Conservation (phyloP, 2,888 invertebrate genomes). For the Gibbula magus region DNA sequence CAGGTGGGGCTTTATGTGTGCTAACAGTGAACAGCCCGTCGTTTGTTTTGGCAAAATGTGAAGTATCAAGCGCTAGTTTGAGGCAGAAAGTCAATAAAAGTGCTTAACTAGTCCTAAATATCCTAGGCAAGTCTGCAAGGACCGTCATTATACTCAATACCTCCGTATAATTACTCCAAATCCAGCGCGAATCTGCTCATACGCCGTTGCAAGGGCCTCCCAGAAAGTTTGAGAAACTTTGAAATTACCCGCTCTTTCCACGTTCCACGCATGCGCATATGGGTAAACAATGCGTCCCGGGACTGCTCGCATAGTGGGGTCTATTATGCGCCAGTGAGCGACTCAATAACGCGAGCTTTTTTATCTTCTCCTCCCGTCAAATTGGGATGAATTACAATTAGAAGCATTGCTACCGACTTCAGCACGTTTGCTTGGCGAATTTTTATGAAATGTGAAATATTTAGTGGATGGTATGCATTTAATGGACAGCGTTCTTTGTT, state of each 20-base stretch:
- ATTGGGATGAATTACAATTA: constrained; percentile 16
- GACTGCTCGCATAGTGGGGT: constrained; percentile 16
- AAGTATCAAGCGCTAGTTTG: constrained; percentile 17
- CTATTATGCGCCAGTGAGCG: constrained; percentile 18
- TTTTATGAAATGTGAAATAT: constrained; percentile 14
- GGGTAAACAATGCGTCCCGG: constrained; percentile 27
- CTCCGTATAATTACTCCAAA: constrained; percentile 25
- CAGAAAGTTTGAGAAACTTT: constrained; percentile 33
- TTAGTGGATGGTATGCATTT: not conserved
- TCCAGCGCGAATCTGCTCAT: constrained; percentile 15
- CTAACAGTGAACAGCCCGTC: constrained; percentile 6
- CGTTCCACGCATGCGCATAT: constrained; percentile 37
- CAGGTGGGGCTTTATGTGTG: constrained; percentile 35
- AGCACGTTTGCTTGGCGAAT: not conserved
- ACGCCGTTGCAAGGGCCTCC: not conserved
- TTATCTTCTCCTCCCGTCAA: constrained; percentile 16
- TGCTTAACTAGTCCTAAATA: constrained; percentile 32
- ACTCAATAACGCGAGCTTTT: constrained; percentile 11
- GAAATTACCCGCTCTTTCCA: constrained; percentile 35
- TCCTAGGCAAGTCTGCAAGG: constrained; percentile 25
- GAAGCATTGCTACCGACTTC: not conserved
- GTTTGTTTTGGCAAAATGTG: constrained; percentile 22
- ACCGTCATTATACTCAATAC: constrained; percentile 21
- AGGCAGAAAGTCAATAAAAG: constrained; percentile 34
- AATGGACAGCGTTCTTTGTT: constrained; percentile 13